Conservation (phyloP, 2,888 invertebrate genomes). For the Ectemnius lituratus region DNA sequence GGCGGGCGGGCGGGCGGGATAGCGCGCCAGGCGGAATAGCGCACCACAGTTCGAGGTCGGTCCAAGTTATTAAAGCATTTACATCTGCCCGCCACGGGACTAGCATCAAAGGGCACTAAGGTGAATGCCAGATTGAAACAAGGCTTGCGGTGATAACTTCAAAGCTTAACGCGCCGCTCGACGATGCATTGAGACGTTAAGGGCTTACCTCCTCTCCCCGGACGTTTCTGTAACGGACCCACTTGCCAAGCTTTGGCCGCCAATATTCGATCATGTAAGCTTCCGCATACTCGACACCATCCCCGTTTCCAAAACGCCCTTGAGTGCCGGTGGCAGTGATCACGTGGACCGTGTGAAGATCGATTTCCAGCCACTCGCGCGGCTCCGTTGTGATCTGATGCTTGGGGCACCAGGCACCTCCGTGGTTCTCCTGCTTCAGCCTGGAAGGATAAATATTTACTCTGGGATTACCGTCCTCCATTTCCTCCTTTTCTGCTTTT, state of each 20-base stretch:
- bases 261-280: slow-evolving; percentile 91
- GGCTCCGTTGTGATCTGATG: slow-evolving; percentile 88
- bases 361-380: slow-evolving; percentile 89
- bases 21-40: neutral
- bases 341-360: slow-evolving; percentile 88
- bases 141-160: slow-evolving; percentile 7
- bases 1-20: neutral
- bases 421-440: slow-evolving; percentile 88
- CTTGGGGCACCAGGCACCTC: slow-evolving; percentile 96
- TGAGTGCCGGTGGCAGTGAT: slow-evolving; percentile 90
- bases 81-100: neutral
- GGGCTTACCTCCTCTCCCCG: slow-evolving; percentile 86
- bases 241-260: slow-evolving; percentile 88
- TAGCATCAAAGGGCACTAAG: neutral
- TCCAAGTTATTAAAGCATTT: slow-evolving; percentile 4
- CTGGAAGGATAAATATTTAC: slow-evolving; percentile 79
- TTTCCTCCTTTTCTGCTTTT: slow-evolving; percentile 34
- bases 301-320: slow-evolving; percentile 95
- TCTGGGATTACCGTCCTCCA: slow-evolving; percentile 54
- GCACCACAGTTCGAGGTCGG: neutral
- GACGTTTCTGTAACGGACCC: slow-evolving; percentile 88
- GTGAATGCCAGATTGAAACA: slow-evolving; percentile 1
- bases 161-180: neutral
- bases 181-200: slow-evolving; percentile 12
- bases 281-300: slow-evolving; percentile 92